Evolutionary conservation across 2,888 invertebrate species (phyloP), one percentile per base, ranked within the genome.

Genomic region (Platerodrilus igneus): DNA sequence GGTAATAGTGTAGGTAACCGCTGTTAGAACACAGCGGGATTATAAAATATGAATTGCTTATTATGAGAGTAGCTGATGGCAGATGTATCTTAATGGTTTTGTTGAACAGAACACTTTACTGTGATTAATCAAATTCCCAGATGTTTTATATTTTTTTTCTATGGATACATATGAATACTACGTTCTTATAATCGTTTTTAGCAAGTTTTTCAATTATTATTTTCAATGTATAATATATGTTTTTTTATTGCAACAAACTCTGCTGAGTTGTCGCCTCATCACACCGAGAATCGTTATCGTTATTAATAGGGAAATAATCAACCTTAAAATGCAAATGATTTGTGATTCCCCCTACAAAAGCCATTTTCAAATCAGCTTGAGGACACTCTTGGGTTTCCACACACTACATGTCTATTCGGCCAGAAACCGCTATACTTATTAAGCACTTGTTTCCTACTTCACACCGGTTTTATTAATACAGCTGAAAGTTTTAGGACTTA

Each of bases 281-380:
- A n/a, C n/a, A n/a, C n/a, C n/a, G 42, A 43, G 41, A 47, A 47
- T 48, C 51, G 32, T 50, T 34, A 43, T 47, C 48, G 52, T 50
- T 48, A 47, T 48, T 52, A 50, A 52, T 52, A 46, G 52, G 44
- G 46, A 48, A 46, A 50, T 51, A 51, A 51, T 51, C 47, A 48
- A 48, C 45, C 47, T 50, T 50, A 50, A 52, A 52, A 52, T 52
- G 52, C 52, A 52, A 52, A 52, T 51, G 42, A 45, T 43, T 50
- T 48, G 50, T 48, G 50, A 45, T 46, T 48, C 48, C 50, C 50
- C 50, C 46, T 39, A 44, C 43, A 41, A 43, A 46, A 46, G 45
- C 40, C 38, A 46, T 50, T 50, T 46, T 40, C 33, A 44, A 48
- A 48, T 46, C 50, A 46, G 48, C 48, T 46, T 41, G 50, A 50